These are phyloP conservation scores for Epinotia bilunana DNA, from an alignment of 2,888 invertebrate genomes.

Conservation along the genomic window DNA sequence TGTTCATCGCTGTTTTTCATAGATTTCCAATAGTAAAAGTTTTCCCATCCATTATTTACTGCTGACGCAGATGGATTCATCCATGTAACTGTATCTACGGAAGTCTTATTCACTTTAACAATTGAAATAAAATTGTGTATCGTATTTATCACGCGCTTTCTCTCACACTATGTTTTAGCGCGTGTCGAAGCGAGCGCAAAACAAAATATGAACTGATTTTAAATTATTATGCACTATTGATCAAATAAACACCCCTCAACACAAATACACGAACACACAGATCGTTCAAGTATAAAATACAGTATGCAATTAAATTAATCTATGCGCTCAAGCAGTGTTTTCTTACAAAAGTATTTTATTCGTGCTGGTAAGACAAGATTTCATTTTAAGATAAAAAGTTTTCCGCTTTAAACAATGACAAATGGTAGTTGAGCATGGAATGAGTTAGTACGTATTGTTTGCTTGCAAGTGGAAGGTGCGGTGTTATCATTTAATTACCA, in stretches of 20 bases:
- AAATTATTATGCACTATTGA: neutral
- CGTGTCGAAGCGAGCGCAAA: neutral
- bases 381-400: constrained; percentile 18
- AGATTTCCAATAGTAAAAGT: constrained; percentile 13
- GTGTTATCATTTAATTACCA: no score
- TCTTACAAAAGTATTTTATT: constrained; percentile 5
- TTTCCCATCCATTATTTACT: constrained; percentile 24
- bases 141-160: neutral
- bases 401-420: constrained; percentile 3
- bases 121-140: neutral
- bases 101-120: neutral
- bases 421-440: neutral
- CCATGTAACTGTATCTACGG: neutral
- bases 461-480: no score
- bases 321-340: neutral
- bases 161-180: neutral
- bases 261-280: neutral
- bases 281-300: neutral
- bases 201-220: neutral
- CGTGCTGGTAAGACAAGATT: constrained; percentile 3
- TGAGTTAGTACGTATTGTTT: no score
- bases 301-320: constrained; percentile 7
- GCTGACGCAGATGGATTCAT: constrained; percentile 16
- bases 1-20: constrained; percentile 3
- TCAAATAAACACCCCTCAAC: neutral